Percentiles rank a stretch among this genome's conserved stretches.
Conservation (phyloP, 2,113 vertebrate genomes). For the Elachura formosa region DNA sequence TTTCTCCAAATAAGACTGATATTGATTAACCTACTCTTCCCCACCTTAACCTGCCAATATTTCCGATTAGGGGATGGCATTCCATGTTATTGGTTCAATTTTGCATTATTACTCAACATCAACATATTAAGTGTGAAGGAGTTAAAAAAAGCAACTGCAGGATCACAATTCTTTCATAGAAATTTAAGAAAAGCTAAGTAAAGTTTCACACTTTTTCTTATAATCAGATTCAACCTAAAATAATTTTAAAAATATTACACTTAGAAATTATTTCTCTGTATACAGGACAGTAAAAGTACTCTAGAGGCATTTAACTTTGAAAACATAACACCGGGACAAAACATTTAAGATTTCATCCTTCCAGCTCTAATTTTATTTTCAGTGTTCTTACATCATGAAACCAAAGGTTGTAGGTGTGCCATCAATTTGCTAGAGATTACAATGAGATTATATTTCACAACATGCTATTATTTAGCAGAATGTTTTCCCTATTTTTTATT, state of each 20-base stretch:
- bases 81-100: not conserved
- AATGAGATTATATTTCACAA: not conserved
- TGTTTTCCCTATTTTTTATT: not conserved
- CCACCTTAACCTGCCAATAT: not conserved
- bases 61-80: not conserved
- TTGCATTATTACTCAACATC: not conserved
- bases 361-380: not conserved
- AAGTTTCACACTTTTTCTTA: not conserved
- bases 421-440: not conserved
- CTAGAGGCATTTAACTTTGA: not conserved
- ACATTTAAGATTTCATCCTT: not conserved
- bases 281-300: not conserved
- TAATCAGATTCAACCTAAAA: not conserved
- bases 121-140: not conserved
- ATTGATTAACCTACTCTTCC: not conserved
- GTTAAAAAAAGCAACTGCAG: not conserved
- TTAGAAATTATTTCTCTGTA: not conserved
- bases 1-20: not conserved
- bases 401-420: not conserved
- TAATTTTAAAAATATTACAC: not conserved
- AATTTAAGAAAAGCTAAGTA: not conserved
- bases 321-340: not conserved
- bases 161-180: not conserved
- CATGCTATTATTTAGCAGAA: not conserved
- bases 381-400: not conserved